A percentile compares a stretch with the other conserved stretches of the same genome.
phyloP scores from a whole-genome alignment of 2,113 vertebrate species.

The Larimichthys crocea region DNA sequence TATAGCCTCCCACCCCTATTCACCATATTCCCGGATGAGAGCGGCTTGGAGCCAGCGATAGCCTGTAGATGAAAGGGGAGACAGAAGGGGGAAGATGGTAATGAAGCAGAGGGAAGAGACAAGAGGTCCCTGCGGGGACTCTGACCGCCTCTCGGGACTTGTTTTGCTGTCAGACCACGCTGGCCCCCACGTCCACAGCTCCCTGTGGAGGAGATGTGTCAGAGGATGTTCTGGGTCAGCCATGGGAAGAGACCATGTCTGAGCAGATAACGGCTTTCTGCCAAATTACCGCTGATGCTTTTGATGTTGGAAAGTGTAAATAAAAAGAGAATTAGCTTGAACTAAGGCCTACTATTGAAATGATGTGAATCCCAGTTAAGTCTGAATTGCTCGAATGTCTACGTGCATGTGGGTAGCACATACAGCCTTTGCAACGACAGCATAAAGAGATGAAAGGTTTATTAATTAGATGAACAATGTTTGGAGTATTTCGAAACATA shows the following conservation, averaged over 20 bases:
- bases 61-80: conserved; percentile 78
- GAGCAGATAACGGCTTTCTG: conserved; percentile 71
- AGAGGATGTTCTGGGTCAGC: conserved; percentile 78
- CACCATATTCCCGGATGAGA: conserved; percentile 76
- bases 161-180: conserved; percentile 72
- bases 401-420: not conserved
- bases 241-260: conserved; percentile 78
- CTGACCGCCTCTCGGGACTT: conserved; percentile 65
- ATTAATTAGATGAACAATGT: conserved; percentile 1
- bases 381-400: not conserved
- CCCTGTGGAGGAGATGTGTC: conserved; percentile 75
- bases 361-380: not conserved
- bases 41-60: conserved; percentile 75
- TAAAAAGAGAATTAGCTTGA: conserved; percentile 20
- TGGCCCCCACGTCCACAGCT: conserved; percentile 73
- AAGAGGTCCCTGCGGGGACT: conserved; percentile 69
- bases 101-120: conserved; percentile 78
- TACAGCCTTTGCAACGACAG: not conserved
- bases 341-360: conserved; percentile 12
- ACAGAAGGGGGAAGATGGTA: conserved; percentile 73
- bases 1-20: conserved; percentile 70
- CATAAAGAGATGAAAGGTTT: not conserved
- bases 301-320: conserved; percentile 61
- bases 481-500: not conserved
- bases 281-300: conserved; percentile 66